Conservation (phyloP, 2,797 vertebrate genomes). For the Sebastes oblongus region DNA sequence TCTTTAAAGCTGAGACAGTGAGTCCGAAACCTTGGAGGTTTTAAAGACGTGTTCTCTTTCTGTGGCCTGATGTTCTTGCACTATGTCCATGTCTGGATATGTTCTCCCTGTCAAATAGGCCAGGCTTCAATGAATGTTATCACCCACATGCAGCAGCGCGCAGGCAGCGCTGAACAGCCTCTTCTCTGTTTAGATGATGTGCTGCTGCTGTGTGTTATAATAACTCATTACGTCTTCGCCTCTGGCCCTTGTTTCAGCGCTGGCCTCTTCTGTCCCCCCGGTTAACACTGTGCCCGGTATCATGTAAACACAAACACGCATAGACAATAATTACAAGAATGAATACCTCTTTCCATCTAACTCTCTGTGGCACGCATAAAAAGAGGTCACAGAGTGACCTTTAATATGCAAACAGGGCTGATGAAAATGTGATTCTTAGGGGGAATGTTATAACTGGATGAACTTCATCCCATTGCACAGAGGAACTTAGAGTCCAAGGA, state of each 20-base stretch:
- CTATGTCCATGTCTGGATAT: conserved; percentile 2
- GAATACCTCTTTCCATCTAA: not conserved
- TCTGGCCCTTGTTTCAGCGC: conserved; percentile 26
- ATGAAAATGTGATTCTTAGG: not conserved
- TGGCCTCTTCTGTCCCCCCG: not conserved
- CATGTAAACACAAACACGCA: conserved; percentile 28
- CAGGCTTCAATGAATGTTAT: conserved; percentile 45
- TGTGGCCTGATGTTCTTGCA: not conserved
- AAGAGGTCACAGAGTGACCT: conserved; percentile 13
- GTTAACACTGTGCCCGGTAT: conserved; percentile 20
- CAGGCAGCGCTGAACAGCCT: conserved; percentile 21
- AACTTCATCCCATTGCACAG: not conserved
- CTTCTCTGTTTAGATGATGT: conserved; percentile 35
- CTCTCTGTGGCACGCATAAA: not conserved
- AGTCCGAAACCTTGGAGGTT: not conserved
- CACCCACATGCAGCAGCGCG: conserved; percentile 45
- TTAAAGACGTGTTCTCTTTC: not conserved
- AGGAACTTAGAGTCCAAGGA: not conserved
- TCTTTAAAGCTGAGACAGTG: not conserved
- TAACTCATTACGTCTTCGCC: conserved; percentile 45
- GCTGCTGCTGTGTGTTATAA: conserved; percentile 39
- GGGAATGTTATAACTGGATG: not conserved
- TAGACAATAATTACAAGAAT: conserved; percentile 12
- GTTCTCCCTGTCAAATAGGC: conserved; percentile 34
- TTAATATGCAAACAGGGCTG: not conserved